Percentiles rank a stretch among this genome's conserved stretches.
Evolutionary conservation across 2,113 vertebrate genomes (phyloP).

Genomic region (Varanus komodoensis): DNA sequence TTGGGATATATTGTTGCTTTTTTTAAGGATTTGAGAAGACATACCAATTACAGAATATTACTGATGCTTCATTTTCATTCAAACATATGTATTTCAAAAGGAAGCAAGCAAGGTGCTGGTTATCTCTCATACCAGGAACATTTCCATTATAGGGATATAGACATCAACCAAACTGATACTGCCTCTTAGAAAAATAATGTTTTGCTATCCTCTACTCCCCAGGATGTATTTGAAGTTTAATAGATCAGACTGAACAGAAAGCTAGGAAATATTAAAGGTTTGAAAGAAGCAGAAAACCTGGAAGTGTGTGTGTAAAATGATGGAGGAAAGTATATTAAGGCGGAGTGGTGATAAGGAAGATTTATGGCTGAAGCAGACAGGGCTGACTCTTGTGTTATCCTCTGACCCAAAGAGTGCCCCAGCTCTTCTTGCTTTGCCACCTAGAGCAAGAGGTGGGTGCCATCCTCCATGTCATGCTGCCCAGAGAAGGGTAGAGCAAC

Average conservation of each 20-base stretch:
- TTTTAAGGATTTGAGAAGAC: not conserved
- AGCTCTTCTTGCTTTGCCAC: no score
- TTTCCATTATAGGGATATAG: not conserved
- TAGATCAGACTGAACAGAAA: not conserved
- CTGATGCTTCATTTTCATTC: no score
- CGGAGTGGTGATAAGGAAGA: not conserved
- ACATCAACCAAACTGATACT: not conserved
- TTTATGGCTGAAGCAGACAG: not conserved
- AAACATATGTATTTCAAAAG: no score
- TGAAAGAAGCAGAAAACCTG: not conserved
- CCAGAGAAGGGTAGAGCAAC: not conserved
- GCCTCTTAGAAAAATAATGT: not conserved
- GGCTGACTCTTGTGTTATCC: no score
- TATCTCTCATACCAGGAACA: not conserved
- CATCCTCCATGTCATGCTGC: not conserved
- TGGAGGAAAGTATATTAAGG: not conserved
- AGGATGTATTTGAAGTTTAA: not conserved
- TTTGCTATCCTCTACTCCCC: not conserved
- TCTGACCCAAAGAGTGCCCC: no score
- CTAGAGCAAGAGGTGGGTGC: not conserved
- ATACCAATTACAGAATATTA: not conserved
- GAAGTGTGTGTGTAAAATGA: no score
- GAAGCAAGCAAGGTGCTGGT: not conserved
- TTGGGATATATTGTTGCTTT: not conserved
- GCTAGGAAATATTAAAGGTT: no score